Conservation (phyloP, 2,888 invertebrate genomes). For the Parthenolecanium corni region DNA sequence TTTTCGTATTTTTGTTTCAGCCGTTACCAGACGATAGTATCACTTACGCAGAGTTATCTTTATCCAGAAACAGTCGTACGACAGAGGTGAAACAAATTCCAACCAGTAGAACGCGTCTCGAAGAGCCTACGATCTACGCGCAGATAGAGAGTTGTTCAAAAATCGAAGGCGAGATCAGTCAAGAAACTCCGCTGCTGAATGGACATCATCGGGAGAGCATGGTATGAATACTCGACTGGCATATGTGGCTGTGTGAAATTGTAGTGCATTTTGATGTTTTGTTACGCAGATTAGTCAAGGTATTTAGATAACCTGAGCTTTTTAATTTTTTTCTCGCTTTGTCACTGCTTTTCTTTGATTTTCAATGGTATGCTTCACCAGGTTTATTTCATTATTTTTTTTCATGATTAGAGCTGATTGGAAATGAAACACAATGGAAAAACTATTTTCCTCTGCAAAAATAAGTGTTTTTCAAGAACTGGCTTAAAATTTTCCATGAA, state of each 20-base stretch:
- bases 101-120: conserved; percentile 36
- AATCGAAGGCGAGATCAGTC: conserved; percentile 23
- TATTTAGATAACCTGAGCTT: too few relatives aligned
- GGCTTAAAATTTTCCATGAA: too few relatives aligned
- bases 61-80: conserved; percentile 35
- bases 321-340: too few relatives aligned
- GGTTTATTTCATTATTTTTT: too few relatives aligned
- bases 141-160: conserved; percentile 41
- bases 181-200: conserved; percentile 32
- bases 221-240: conserved; percentile 32
- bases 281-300: too few relatives aligned
- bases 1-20: not conserved
- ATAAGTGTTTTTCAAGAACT: too few relatives aligned
- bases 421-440: too few relatives aligned
- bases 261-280: too few relatives aligned
- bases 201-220: conserved; percentile 33
- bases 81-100: not conserved
- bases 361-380: too few relatives aligned
- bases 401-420: too few relatives aligned
- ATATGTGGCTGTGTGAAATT: not conserved
- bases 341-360: too few relatives aligned
- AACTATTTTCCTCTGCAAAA: too few relatives aligned
- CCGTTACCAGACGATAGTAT: conserved; percentile 43
- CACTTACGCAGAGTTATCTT: conserved; percentile 47
- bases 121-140: conserved; percentile 46